Evolutionary conservation across 2,888 invertebrate species (phyloP).

Genomic region (Ophioninae sp.): DNA sequence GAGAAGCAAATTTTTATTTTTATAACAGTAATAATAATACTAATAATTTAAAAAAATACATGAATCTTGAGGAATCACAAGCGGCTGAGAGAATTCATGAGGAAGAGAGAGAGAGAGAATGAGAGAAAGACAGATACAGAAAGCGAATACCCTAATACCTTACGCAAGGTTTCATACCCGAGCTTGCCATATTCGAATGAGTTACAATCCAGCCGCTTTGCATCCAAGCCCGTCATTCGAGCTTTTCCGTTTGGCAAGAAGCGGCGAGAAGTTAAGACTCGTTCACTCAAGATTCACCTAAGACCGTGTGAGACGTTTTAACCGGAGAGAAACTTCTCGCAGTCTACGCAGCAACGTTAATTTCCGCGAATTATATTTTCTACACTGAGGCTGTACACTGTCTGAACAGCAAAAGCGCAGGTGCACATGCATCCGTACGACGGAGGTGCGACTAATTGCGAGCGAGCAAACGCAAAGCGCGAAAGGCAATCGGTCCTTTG

Average conservation of each 20-base stretch:
- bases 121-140: not conserved
- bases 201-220: constrained; percentile 13
- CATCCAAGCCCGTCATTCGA: constrained; percentile 14
- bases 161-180: constrained; percentile 18
- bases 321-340: constrained; percentile 47
- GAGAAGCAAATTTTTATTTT: no score
- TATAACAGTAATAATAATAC: no score
- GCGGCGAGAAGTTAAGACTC: constrained; percentile 55
- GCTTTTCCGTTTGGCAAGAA: not conserved
- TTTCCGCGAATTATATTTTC: constrained; percentile 58
- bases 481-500: constrained; percentile 31
- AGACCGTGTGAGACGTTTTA: constrained; percentile 28
- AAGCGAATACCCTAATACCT: not conserved
- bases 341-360: constrained; percentile 65
- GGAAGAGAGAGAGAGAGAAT: constrained; percentile 1
- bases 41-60: no score
- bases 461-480: not conserved
- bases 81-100: not conserved
- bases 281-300: constrained; percentile 5
- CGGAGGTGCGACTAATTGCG: constrained; percentile 31
- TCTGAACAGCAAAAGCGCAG: not conserved
- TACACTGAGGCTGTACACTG: not conserved
- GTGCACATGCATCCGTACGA: not conserved
- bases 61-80: no score
- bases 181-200: constrained; percentile 22